phyloP scores from a whole-genome alignment of 2,888 invertebrate species.

The Clostera curtula region DNA sequence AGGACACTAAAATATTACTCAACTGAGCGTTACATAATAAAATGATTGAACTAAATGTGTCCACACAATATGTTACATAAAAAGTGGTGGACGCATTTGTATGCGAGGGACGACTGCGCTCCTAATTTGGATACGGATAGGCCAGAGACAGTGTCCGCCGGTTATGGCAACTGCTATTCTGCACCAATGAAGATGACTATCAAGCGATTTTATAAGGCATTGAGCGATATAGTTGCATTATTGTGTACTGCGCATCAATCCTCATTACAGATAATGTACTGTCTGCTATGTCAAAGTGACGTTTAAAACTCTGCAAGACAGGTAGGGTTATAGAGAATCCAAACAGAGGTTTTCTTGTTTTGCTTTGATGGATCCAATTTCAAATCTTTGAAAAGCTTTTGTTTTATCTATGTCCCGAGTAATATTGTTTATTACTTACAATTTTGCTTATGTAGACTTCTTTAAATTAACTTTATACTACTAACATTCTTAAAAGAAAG shows the following conservation, averaged over 20 bases:
- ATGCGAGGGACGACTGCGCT: slow-evolving; percentile 29
- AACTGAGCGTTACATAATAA: slow-evolving; percentile 20
- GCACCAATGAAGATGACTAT: slow-evolving; percentile 14
- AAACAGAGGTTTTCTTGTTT: too few relatives aligned
- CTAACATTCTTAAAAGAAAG: too few relatives aligned
- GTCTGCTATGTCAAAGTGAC: slow-evolving; percentile 12
- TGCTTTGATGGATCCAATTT: too few relatives aligned
- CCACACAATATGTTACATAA: slow-evolving; percentile 24
- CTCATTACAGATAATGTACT: slow-evolving; percentile 12
- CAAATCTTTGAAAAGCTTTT: too few relatives aligned
- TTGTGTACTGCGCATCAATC: slow-evolving; percentile 5
- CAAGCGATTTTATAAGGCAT: slow-evolving; percentile 13
- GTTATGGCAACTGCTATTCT: slow-evolving; percentile 18
- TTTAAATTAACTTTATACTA: too few relatives aligned
- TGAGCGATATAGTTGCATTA: slow-evolving; percentile 4
- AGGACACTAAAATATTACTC: slow-evolving; percentile 19
- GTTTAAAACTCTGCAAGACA: slow-evolving; percentile 5
- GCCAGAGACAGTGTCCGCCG: slow-evolving; percentile 15
- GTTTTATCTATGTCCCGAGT: too few relatives aligned
- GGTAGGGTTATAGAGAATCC: too few relatives aligned
- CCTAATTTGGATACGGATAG: slow-evolving; percentile 39
- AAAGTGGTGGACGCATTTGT: slow-evolving; percentile 25
- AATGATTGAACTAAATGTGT: slow-evolving; percentile 14
- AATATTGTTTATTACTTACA: too few relatives aligned
- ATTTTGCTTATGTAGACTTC: too few relatives aligned